These are phyloP conservation scores for Hirtodrosophila trivittata DNA, from an alignment of 2,888 invertebrate genomes.

Conservation along the genomic window DNA sequence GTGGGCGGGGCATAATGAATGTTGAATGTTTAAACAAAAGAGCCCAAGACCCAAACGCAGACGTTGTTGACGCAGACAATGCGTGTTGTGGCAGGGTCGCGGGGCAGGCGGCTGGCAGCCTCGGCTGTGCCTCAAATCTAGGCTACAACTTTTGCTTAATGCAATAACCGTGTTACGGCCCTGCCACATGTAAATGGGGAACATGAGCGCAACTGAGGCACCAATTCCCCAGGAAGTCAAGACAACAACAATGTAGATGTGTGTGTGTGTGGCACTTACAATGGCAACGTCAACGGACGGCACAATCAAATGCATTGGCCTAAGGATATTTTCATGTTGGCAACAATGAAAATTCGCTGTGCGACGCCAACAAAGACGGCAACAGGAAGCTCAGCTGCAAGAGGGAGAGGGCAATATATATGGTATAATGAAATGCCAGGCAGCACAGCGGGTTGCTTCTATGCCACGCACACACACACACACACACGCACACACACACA, in stretches of 20 bases:
- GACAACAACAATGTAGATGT: slow-evolving; percentile 32
- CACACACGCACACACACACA: slow-evolving; percentile 17
- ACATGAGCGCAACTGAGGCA: slow-evolving; percentile 33
- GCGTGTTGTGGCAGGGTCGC: neutral
- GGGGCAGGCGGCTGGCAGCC: too few species aligned
- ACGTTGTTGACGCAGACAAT: slow-evolving; percentile 25
- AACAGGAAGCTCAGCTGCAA: neutral
- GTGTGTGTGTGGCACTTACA: slow-evolving; percentile 33
- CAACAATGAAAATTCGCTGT: slow-evolving; percentile 56
- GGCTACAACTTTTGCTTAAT: slow-evolving; percentile 75
- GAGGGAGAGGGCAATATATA: neutral
- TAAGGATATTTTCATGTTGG: slow-evolving; percentile 67
- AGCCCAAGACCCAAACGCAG: slow-evolving; percentile 18
- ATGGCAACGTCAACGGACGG: slow-evolving; percentile 19
- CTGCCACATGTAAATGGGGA: slow-evolving; percentile 65
- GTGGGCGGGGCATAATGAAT: slow-evolving; percentile 32
- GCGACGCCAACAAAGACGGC: slow-evolving; percentile 13
- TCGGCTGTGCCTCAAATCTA: slow-evolving; percentile 57
- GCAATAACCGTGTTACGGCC: slow-evolving; percentile 74
- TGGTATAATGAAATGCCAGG: slow-evolving; percentile 14
- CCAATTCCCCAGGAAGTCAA: slow-evolving; percentile 73
- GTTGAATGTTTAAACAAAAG: slow-evolving; percentile 67
- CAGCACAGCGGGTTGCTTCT: slow-evolving; percentile 21
- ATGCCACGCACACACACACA: slow-evolving; percentile 28
- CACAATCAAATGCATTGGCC: slow-evolving; percentile 64